Percentiles rank a stretch among this genome's conserved stretches.
These are phyloP conservation scores for Agrypnus murinus DNA, from an alignment of 2,888 invertebrate genomes.

Conservation along the genomic window DNA sequence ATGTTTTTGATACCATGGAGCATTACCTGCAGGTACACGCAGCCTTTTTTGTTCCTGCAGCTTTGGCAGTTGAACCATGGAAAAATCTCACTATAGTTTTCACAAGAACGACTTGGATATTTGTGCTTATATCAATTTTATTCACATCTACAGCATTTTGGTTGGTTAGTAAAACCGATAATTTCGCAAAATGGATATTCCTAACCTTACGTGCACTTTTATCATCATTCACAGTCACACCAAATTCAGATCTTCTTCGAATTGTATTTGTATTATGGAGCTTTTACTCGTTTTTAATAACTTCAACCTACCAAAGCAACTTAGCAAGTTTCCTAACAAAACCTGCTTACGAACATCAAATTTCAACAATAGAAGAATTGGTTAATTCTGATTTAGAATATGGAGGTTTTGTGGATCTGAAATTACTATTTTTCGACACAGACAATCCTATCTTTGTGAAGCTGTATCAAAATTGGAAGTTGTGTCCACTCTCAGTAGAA, in stretches of 20 bases:
- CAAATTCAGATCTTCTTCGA: too few relatives aligned
- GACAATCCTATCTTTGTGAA: conserved; percentile 8
- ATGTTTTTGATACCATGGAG: conserved; percentile 74
- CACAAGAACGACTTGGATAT: conserved; percentile 68
- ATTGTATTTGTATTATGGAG: conserved; percentile 72
- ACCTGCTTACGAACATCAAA: conserved; percentile 74
- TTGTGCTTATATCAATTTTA: conserved; percentile 65
- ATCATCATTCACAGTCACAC: background rate
- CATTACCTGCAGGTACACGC: conserved; percentile 75
- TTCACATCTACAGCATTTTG: background rate
- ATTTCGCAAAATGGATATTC: background rate
- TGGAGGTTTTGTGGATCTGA: conserved; percentile 57
- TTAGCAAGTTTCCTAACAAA: conserved; percentile 75
- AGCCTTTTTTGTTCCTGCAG: conserved; percentile 75
- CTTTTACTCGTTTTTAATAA: conserved; percentile 73
- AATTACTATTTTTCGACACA: background rate
- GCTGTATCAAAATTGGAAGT: conserved; percentile 22
- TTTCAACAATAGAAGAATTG: conserved; percentile 73
- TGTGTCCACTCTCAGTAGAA: conserved; percentile 50
- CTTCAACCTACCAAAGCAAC: conserved; percentile 75
- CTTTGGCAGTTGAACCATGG: conserved; percentile 72
- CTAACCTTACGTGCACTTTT: background rate
- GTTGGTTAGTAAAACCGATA: background rate
- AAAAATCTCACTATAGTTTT: conserved; percentile 73
- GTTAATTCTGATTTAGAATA: conserved; percentile 71